Conservation (phyloP, 2,797 vertebrate species). For the Notolepis coatsorum region DNA sequence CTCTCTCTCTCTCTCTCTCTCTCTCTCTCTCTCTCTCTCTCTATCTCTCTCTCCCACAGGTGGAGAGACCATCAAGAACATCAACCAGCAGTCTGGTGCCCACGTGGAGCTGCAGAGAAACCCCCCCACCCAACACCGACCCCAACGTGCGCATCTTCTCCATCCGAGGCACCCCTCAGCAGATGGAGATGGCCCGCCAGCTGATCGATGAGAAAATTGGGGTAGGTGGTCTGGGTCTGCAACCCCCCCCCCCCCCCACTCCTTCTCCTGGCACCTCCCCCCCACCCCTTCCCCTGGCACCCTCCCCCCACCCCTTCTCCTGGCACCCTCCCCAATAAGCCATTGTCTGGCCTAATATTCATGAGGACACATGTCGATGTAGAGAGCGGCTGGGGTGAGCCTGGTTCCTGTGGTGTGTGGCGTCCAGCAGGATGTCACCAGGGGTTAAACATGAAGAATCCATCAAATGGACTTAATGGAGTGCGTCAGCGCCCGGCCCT, state of each 20-base stretch:
- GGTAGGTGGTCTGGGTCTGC: slow-evolving; percentile 78
- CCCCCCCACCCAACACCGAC: slow-evolving; percentile 95
- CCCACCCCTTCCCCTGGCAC: not conserved
- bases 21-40: no score
- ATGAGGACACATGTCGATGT: slow-evolving; percentile 77
- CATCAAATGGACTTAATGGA: slow-evolving; percentile 83
- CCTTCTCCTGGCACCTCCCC: not conserved
- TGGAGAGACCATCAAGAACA: slow-evolving; percentile 98
- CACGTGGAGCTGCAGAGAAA: slow-evolving; percentile 98
- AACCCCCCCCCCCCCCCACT: not conserved
- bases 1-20: not conserved
- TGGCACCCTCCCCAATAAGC: slow-evolving; percentile 12
- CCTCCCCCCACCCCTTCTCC: not conserved
- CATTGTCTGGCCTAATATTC: slow-evolving; percentile 76
- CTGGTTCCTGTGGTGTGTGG: slow-evolving; percentile 56
- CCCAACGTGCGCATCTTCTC: slow-evolving; percentile 95
- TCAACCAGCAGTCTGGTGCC: slow-evolving; percentile 97
- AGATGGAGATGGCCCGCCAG: slow-evolving; percentile 95
- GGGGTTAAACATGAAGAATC: slow-evolving; percentile 83
- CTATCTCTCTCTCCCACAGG: slow-evolving; percentile 83
- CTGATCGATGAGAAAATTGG: slow-evolving; percentile 99
- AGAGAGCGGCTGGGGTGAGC: slow-evolving; percentile 41
- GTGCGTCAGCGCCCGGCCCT: slow-evolving; percentile 70
- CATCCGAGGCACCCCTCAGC: slow-evolving; percentile 93
- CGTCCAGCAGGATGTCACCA: slow-evolving; percentile 74